A percentile compares a stretch with the other conserved stretches of the same genome.
Evolutionary conservation across 2,113 vertebrate genomes (phyloP).

Genomic region (Grammomys surdaster): DNA sequence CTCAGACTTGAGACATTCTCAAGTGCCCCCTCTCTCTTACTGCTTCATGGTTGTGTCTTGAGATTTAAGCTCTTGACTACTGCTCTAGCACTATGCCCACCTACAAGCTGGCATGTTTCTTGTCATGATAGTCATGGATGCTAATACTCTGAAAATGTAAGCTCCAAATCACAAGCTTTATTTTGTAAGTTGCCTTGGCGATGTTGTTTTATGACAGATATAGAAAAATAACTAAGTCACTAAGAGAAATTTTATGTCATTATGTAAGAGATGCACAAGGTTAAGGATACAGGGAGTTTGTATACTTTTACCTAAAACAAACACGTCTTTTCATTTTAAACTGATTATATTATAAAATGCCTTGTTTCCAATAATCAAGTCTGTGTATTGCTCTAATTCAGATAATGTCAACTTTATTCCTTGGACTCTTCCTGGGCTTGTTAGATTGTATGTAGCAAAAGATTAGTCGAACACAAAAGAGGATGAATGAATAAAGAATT

Average conservation of each 20-base stretch:
- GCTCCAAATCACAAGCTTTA: background rate
- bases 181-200: background rate
- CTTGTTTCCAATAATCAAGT: background rate
- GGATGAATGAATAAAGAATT: background rate
- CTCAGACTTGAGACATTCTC: background rate
- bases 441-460: background rate
- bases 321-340: conserved; percentile 19
- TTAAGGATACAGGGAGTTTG: background rate
- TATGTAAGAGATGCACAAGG: background rate
- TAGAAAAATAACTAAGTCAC: background rate
- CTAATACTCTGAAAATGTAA: background rate
- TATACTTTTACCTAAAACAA: background rate
- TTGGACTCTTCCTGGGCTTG: background rate
- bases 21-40: background rate
- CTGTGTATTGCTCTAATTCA: background rate
- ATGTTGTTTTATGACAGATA: background rate
- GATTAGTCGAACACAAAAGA: background rate
- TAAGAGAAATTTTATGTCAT: background rate
- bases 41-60: background rate
- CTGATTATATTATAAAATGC: background rate
- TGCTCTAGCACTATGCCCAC: background rate
- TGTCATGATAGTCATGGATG: background rate
- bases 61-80: background rate
- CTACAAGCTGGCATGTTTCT: background rate
- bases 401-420: background rate